Base-by-base conservation (phyloP, 2,797 vertebrate species). In the Coregonus suidteri region DNA sequence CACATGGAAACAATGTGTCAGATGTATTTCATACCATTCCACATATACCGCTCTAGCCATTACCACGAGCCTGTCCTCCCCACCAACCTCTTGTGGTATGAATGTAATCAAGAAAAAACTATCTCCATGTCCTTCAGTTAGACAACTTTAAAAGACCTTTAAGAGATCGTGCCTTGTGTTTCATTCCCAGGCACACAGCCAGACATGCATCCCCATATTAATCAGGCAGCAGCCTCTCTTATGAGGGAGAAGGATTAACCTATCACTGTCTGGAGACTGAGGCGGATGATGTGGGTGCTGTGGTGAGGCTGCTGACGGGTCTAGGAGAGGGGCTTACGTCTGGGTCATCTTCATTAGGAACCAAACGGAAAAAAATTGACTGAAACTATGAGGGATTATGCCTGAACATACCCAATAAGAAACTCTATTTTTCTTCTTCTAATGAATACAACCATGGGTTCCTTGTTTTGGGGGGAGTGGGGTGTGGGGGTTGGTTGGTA, bases 61-160 rank as follows among this genome's bases (percentile, higher is more conserved):
- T 25, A 25, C 25, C 25, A 25, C 25, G 9, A 34, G 31, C 31
- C 31, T 3, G 31, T 34, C 31, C 31, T 34, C 31, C 31, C 31
- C 41, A 47, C 41, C 41, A 47, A 47, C 41, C 41, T 47, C 41
- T 9, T 11, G 41, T 47, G 41, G 34, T 41, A 15, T 69, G 67
- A 37, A 9, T 3, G 20, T 71, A 69, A 41, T 69, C 14, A 18
- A 4, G 41, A 9, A n/a, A 35, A 34, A 18, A 7, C 4, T 13
- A 70, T 37, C 35, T 41, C 6, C 68, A 70, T 31, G 52, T 54
- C 71, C 15, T 72, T 72, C 71, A 72, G 30, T 30, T 25, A 54
- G 15, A 72, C 71, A 52, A 31, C 51, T 72, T 72, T 16, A 3
- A 54, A 30, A 52, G 15, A 14, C 25, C 51, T 72, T 73, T 25